Evolutionary conservation across 2,888 invertebrate genomes (phyloP).

Genomic region (Brachyptera risi): DNA sequence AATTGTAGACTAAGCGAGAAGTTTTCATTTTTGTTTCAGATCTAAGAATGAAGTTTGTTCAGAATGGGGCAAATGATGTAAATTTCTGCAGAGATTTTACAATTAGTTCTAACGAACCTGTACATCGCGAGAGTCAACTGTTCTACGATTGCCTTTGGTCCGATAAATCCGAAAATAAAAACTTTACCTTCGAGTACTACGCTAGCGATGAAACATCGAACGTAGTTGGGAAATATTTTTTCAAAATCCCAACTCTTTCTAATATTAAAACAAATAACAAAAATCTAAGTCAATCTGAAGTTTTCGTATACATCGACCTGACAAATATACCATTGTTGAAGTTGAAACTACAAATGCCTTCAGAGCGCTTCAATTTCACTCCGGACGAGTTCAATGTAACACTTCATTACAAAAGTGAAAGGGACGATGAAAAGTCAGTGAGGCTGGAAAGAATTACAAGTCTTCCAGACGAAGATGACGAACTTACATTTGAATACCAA

Average conservation of each 20-base stretch:
- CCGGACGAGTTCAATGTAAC: background rate
- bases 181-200: background rate
- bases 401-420: background rate
- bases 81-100: constrained; percentile 8
- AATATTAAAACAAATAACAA: background rate
- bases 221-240: background rate
- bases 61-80: background rate
- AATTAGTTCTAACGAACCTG: background rate
- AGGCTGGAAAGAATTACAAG: too few species aligned
- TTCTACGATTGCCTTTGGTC: constrained; percentile 12
- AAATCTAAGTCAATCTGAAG: background rate
- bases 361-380: background rate
- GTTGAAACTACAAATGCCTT: background rate
- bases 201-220: background rate
- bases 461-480: background rate
- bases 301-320: constrained; percentile 1
- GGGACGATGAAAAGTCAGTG: background rate
- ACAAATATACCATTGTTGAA: background rate
- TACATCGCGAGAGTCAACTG: background rate
- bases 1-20: too few species aligned
- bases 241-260: background rate
- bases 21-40: constrained; percentile 2
- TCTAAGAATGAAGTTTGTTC: background rate
- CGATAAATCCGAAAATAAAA: background rate
- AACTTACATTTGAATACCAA: background rate